Percentiles rank a stretch among this genome's conserved stretches.
Conservation (phyloP, 2,888 invertebrate genomes). For the Onthophagus sagittarius region DNA sequence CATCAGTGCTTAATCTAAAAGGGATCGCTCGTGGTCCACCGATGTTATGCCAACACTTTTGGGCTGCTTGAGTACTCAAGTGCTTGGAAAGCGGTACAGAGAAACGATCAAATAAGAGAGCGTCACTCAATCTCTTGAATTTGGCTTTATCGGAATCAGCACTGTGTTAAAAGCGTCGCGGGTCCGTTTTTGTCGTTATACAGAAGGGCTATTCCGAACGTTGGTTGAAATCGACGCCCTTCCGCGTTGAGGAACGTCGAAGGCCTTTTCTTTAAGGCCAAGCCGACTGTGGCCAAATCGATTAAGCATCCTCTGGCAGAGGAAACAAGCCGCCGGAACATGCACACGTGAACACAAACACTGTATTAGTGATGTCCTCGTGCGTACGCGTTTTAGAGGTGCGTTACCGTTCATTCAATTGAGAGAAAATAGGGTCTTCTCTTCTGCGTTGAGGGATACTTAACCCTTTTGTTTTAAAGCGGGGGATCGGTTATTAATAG, state of each 20-base stretch:
- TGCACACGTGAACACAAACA: constrained; percentile 40
- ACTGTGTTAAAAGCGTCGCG: not conserved
- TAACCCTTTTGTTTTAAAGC: not conserved
- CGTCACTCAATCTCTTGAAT: not conserved
- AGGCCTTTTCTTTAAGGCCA: constrained; percentile 34
- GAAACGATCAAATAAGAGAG: too few species aligned
- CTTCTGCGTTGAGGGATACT: not conserved
- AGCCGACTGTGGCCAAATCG: constrained; percentile 40
- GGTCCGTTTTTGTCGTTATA: not conserved
- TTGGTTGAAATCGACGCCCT: not conserved
- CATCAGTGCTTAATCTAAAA: not conserved
- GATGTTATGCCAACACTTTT: not conserved
- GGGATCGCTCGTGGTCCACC: not conserved
- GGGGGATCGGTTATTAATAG: not conserved
- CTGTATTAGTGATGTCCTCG: constrained; percentile 27
- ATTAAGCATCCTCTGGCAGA: constrained; percentile 40
- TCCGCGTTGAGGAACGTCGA: constrained; percentile 22
- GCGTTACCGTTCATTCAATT: constrained; percentile 29
- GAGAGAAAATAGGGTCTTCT: not conserved
- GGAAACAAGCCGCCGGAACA: constrained; percentile 37
- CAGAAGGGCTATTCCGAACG: not conserved
- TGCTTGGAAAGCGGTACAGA: not conserved
- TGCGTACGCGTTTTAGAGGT: constrained; percentile 27
- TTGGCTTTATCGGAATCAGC: not conserved
- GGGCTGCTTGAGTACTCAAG: not conserved